These are phyloP conservation scores for Clytia hemisphaerica DNA, from an alignment of 30 jellyfish, hydroid and myxozoan species.

Conservation along the genomic window DNA sequence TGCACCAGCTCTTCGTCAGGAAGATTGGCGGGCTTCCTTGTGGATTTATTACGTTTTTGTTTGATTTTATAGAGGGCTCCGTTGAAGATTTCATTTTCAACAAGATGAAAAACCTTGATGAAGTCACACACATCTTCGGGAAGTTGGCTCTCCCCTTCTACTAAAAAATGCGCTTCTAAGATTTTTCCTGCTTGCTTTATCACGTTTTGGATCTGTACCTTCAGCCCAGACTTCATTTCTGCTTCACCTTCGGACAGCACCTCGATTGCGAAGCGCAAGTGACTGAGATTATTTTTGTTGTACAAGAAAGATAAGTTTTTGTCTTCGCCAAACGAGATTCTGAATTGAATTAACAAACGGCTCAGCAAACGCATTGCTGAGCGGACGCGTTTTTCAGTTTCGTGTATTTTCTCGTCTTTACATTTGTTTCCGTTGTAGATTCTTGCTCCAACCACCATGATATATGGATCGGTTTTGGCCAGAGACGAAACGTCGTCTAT, in stretches of 20 bases:
- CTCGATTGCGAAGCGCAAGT: neutral
- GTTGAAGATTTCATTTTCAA: neutral
- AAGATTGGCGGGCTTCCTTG: slow-evolving; percentile 3
- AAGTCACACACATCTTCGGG: neutral
- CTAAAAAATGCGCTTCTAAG: neutral
- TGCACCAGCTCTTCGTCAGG: neutral
- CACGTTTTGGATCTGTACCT: neutral
- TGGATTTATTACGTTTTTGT: slow-evolving; percentile 9
- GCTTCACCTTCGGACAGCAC: neutral
- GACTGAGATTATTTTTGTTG: neutral
- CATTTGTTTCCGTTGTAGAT: neutral
- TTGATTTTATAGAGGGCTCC: neutral
- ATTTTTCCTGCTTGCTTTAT: neutral
- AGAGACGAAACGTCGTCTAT: neutral
- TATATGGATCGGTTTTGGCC: neutral
- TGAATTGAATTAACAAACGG: neutral
- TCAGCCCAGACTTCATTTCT: neutral
- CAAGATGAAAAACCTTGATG: neutral
- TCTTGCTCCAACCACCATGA: neutral
- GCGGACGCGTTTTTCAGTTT: neutral
- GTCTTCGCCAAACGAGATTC: no score
- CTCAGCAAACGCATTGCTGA: neutral
- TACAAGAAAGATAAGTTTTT: no score
- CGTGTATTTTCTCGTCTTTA: neutral
- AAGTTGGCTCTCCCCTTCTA: neutral